Base-by-base conservation (phyloP, 2,113 vertebrate genomes). In the Mormyrus iriodes region DNA sequence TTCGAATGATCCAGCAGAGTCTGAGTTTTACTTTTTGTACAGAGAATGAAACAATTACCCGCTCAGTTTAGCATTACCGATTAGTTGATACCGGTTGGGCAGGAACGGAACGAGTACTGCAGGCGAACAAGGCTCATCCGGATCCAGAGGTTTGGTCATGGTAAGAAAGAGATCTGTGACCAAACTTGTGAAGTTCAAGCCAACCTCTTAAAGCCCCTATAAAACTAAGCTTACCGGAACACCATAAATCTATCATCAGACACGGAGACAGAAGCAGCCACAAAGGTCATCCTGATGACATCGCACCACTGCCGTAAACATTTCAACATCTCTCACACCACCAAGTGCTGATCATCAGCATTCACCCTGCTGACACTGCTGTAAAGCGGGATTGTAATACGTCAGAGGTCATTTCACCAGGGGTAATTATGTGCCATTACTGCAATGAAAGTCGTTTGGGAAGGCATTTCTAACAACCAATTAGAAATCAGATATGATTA, bases 381-480 rank as follows among this genome's bases (percentile, higher is more conserved):
- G 10, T 10, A 53, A 24, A 52, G 49, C 48, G 19, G 35, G 2
- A 42, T 19, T 35, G 48, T 5, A 73, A 83, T 82, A 31, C 3
- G 0, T n/a, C 65, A 90, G 13, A 35, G 15, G 4, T 17, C 27
- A 42, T 69, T 49, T 82, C 35, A 31, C 42, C 85, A 12, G 12
- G 52, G 49, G 51, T 88, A 90, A 90, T 90, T 82, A 83, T 44
- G 61, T 73, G 84, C 4, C 42, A 53, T 52, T 48, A 53, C 24
- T 58, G 86, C 42, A 31, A n/a, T 15, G 44, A 21, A 48, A 53
- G 17, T 19, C 2, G 52, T 21, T 53, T 49, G 46, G 86, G 35
- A 55, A n/a, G 17, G 39, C 31, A 52, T 65, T 31, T 90, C 85
- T 82, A 42, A 46, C 19, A n/a, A 5, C 69, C 65, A 44, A 65